Evolutionary conservation across 2,888 invertebrate species (phyloP), one percentile per base, ranked within the genome.

Genomic region (Trilocha varians): DNA sequence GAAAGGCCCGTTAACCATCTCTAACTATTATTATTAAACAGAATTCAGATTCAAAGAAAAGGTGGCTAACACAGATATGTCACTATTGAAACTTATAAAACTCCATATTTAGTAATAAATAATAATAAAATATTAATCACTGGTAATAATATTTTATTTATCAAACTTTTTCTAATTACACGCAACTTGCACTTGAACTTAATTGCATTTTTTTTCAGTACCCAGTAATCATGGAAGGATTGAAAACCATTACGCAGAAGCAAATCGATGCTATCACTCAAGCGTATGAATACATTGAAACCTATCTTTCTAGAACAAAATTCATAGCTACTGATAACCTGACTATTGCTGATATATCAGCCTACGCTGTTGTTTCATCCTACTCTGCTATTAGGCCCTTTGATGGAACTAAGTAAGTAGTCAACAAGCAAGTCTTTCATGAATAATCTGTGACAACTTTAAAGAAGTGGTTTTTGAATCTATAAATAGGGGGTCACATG

Each of bases 271-370:
- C 64, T 8, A 59, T 88, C 11, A 61, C 65, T 9, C 84, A 88
- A 49, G 78, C 70, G 0, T 82, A 88, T 41, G 65, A 51, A 1
- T 77, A 80, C 42, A 39, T 88, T 17, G 88, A 89, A 49, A 58
- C 55, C 2, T 87, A 85, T 46, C 69, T 89, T 0, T 64, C 65
- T 5, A 70, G 65, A 3, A 69, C 75, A 1, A 70, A 82, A 32
- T 90, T 80, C 65, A 62, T 88, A 37, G 87, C 88, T 15, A 86
- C 83, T 1, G 72, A 87, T 37, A 55, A 70, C 13, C 54, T 87
- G 38, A 88, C 89, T 4, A 68, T 89, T 39, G 89, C 88, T 6
- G 89, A 89, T 54, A 62, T 88, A 35, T 70, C 77, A 11, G 63
- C 82, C 17, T 70, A 77, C 8, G 59, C 82, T 8, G 62, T 67